Percentiles rank a stretch among this genome's conserved stretches.
phyloP scores from a whole-genome alignment of 2,113 vertebrate genomes.

The Tenebrosternarchus preto region DNA sequence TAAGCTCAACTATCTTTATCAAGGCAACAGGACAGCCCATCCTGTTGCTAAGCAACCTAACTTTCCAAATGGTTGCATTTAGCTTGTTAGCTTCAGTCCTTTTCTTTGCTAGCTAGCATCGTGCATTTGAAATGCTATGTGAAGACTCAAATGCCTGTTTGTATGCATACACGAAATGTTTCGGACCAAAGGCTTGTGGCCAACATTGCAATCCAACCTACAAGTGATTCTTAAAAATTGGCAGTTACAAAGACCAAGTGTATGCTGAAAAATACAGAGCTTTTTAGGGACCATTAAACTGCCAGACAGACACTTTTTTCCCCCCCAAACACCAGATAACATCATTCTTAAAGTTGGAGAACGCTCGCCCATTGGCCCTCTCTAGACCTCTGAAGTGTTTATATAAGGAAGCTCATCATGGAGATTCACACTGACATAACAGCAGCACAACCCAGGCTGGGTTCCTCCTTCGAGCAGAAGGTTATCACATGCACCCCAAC shows the following conservation, averaged over 20 bases:
- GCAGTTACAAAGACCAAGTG: background rate
- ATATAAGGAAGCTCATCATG: slow-evolving; percentile 48
- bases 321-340: no score
- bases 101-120: background rate
- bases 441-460: slow-evolving; percentile 58
- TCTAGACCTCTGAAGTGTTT: slow-evolving; percentile 48
- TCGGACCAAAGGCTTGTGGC: background rate
- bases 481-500: background rate
- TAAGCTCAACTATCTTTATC: slow-evolving; percentile 16
- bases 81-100: slow-evolving; percentile 17
- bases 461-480: slow-evolving; percentile 48
- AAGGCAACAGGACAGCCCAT: slow-evolving; percentile 20
- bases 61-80: slow-evolving; percentile 31
- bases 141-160: background rate
- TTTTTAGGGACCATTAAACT: background rate
- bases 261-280: background rate
- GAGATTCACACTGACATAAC: slow-evolving; percentile 64
- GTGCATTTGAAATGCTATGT: background rate
- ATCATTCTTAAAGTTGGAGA: slow-evolving; percentile 46
- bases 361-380: slow-evolving; percentile 35
- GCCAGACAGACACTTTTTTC: background rate
- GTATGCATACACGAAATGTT: background rate
- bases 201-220: background rate
- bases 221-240: no score
- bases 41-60: slow-evolving; percentile 48